Percentiles rank a stretch among this genome's conserved stretches.
Conservation (phyloP, 2,797 vertebrate species). For the Pantherophis alleghaniensis region DNA sequence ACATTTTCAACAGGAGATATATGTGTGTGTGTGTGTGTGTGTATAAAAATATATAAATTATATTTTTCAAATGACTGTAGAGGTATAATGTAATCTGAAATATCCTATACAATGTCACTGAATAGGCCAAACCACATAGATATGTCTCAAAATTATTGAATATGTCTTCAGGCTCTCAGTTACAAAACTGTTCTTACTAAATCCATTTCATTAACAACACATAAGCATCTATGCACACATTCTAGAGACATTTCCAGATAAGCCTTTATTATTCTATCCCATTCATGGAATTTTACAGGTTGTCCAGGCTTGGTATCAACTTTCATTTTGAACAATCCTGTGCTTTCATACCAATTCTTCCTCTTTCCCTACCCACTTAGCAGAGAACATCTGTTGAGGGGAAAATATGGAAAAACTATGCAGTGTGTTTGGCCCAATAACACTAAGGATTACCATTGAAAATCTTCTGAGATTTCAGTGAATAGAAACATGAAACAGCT, state of each 20-base stretch:
- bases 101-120: not conserved
- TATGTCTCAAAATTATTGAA: not conserved
- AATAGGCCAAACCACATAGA: not conserved
- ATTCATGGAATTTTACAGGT: not conserved
- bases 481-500: not conserved
- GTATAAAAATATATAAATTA: too few relatives aligned
- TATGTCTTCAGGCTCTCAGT: not conserved
- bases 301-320: not conserved
- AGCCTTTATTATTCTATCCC: not conserved
- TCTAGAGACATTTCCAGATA: not conserved
- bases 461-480: not conserved
- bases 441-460: not conserved
- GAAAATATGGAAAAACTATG: not conserved
- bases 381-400: not conserved
- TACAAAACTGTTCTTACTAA: not conserved
- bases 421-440: not conserved
- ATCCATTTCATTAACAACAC: not conserved
- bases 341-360: not conserved
- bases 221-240: not conserved
- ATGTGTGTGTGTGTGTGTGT: not conserved
- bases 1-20: not conserved
- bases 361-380: not conserved
- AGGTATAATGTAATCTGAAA: not conserved
- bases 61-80: not conserved
- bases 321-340: not conserved